These are phyloP conservation scores for Narcine bancroftii DNA, from an alignment of 2,113 vertebrate species.

Conservation along the genomic window DNA sequence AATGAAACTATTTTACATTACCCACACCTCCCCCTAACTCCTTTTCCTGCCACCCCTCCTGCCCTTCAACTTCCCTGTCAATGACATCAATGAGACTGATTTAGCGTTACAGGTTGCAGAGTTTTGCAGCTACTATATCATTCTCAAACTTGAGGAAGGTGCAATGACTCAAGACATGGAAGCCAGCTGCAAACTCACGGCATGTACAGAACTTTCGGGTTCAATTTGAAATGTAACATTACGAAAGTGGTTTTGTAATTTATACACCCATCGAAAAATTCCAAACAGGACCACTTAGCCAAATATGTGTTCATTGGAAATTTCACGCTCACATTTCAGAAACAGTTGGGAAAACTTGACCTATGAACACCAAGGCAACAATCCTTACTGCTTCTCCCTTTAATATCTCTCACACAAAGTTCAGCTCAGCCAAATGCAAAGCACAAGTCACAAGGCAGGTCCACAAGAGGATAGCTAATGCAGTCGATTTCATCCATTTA, in stretches of 20 bases:
- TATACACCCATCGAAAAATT: background rate
- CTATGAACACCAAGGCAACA: background rate
- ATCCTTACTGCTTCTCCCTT: no score
- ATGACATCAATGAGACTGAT: background rate
- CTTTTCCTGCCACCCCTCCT: no score
- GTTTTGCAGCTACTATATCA: background rate
- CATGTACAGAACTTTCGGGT: background rate
- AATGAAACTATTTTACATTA: background rate
- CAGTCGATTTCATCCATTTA: background rate
- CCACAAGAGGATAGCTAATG: background rate
- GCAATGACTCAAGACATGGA: background rate
- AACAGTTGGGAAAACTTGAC: background rate
- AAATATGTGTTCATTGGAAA: background rate
- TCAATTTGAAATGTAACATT: background rate
- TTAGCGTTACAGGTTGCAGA: background rate
- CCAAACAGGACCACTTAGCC: background rate
- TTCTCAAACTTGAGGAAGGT: background rate
- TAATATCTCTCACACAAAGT: no score
- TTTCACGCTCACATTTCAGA: background rate
- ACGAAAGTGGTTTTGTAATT: background rate
- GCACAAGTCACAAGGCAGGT: background rate
- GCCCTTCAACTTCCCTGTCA: no score
- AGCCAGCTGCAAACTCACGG: background rate
- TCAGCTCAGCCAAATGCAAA: background rate
- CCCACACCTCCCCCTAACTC: no score